Base-by-base conservation (phyloP, 2,888 invertebrate genomes). In the Blera fallax region DNA sequence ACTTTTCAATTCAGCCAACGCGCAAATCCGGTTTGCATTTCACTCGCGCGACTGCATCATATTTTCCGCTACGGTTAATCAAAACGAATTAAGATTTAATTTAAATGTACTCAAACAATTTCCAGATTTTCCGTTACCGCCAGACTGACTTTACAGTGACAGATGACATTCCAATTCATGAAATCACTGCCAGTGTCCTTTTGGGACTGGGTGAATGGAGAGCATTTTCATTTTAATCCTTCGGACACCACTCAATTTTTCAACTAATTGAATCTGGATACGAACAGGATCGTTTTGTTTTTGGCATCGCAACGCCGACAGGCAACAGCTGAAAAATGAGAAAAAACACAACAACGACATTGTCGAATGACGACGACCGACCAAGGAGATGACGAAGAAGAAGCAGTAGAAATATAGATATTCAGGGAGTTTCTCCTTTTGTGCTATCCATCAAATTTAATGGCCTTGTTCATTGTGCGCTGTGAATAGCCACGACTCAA, bases 221-320 rank as follows among this genome's bases (percentile, higher is more conserved):
- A 52, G 64, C 73, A 83, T 70, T 60, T 69, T 69, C 73, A 79
- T 69, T 80, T 74, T 58, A 65, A 79, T 79, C 73, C 69, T 70
- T 70, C 58, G 74, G 80, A 79, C 74, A 74, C 50, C 64, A 65
- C 70, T 84, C 79, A 80, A 74, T 80, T 84, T 84, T 74, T 79
- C 80, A 80, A 84, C 74, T 84, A 84, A 84, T 84, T 84, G 84
- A 84, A 84, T 84, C 80, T 79, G 80, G 62, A 74, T 76, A 65
- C 65, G 72, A 18, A 50, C 40, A 21, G 65, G 54, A 69, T 67
- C 62, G 48, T 73, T 78, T 83, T 83, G 67, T 72, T 70, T 58
- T 82, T 58, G 67, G 29, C 74, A 37, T 48, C 14, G 24, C 37
- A 5, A 24, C 24, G 14, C 8, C 7, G 52, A 54, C 50, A 67